A percentile compares a stretch with the other conserved stretches of the same genome.
These are phyloP conservation scores for Drosophila neutralis DNA, from an alignment of 2,888 invertebrate species.

Conservation along the genomic window DNA sequence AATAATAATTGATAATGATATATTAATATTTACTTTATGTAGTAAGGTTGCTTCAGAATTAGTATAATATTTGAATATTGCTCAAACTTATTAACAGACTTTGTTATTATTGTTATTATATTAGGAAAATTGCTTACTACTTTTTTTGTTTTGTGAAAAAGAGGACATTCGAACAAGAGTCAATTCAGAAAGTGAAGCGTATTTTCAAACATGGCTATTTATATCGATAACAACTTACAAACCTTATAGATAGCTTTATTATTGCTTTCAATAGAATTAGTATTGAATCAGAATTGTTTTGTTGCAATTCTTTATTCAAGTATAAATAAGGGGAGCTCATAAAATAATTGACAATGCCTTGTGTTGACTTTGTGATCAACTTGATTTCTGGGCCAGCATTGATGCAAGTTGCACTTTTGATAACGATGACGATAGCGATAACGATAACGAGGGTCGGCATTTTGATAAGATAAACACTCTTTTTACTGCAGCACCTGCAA, in stretches of 20 bases:
- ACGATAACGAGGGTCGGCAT: slow-evolving; percentile 9
- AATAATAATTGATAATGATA: background rate
- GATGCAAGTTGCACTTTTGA: slow-evolving; percentile 16
- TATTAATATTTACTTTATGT: background rate
- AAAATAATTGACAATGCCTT: background rate
- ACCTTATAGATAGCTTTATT: background rate
- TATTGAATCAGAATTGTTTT: background rate
- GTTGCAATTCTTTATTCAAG: background rate
- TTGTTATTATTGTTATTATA: too few species aligned
- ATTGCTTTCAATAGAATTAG: background rate
- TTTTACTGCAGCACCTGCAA: slow-evolving; percentile 51
- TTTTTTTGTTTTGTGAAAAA: background rate
- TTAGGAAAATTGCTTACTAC: too few species aligned
- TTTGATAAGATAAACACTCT: slow-evolving; percentile 56
- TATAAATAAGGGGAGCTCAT: background rate
- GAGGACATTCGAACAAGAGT: background rate
- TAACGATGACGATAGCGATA: slow-evolving; percentile 16
- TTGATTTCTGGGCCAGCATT: slow-evolving; percentile 25
- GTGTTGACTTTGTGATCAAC: background rate
- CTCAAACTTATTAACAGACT: too few species aligned
- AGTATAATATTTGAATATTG: background rate
- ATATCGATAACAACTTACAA: background rate
- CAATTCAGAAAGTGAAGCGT: background rate
- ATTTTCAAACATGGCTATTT: background rate
- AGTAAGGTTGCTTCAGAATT: background rate